Evolutionary conservation across 2,113 vertebrate species (phyloP).

Genomic region (Hepsetus odoe): DNA sequence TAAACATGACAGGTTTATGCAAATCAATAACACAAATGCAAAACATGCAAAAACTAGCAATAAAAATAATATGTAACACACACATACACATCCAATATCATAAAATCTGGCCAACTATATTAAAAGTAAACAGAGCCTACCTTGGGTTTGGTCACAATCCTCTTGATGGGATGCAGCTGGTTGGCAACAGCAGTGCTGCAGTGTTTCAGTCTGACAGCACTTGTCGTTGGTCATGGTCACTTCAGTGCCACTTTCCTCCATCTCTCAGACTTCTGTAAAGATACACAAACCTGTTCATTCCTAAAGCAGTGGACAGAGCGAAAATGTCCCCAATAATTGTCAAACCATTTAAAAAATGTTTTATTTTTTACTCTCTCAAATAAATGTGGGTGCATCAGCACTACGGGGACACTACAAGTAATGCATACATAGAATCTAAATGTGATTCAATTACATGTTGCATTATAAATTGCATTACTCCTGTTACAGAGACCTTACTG

Average conservation of each 20-base stretch:
- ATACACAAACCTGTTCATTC: not conserved
- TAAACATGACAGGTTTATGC: not conserved
- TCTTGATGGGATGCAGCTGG: constrained; percentile 37
- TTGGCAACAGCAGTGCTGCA: constrained; percentile 40
- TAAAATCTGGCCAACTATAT: not conserved
- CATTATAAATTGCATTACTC: too few species aligned
- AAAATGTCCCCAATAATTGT: not conserved
- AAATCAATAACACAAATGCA: not conserved
- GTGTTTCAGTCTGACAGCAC: constrained; percentile 54
- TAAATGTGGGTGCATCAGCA: too few species aligned
- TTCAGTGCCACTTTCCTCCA: constrained; percentile 36
- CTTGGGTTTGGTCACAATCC: constrained; percentile 41
- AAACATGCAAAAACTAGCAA: not conserved
- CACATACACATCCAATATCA: not conserved
- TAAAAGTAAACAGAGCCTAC: constrained; percentile 18
- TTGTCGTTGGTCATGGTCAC: constrained; percentile 46
- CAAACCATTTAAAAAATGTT: not conserved
- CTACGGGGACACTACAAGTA: too few species aligned
- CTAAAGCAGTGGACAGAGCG: not conserved
- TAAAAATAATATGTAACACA: not conserved
- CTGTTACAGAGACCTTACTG: too few species aligned
- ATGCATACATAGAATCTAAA: too few species aligned
- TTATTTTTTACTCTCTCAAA: too few species aligned
- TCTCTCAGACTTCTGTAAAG: constrained; percentile 26
- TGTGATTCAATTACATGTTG: too few species aligned